Base-by-base conservation (phyloP, 2,888 invertebrate species). In the Tipula helvola region DNA sequence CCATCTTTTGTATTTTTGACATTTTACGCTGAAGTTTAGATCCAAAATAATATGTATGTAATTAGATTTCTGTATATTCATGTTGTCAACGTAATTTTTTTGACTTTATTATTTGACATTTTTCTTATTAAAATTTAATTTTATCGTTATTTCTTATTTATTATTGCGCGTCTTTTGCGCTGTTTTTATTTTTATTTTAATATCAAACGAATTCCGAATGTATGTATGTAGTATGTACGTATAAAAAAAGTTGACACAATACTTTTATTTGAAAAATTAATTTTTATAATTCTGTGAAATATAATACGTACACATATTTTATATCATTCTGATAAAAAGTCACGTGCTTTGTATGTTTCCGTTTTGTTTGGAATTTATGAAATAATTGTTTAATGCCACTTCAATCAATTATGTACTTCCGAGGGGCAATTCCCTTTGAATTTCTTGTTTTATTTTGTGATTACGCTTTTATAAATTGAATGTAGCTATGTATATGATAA, bases 341-440 rank as follows among this genome's bases (percentile, higher is more conserved):
- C 71, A 71, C 71, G 71, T 71, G 71, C 71, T 28, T 71, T 71
- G 71, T 71, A 71, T 71, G 28, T 71, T 71, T 71, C 71, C 71
- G 71, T 71, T 71, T 71, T 71, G 71, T 71, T 71, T 71, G 71
- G 71, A 71, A 71, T 71, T 71, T 71, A 71, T 71, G 71, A 71
- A 71, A 71, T 71, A 71, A 71, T 71, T 71, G 28, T 28, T 57
- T 71, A 71, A 71, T 71, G 71, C 28, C 71, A 71, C 71, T 71
- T 71, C 71, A 71, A 71, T 71, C 71, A 71, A 71, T 71, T 28
- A n/a, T n/a, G n/a, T n/a, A 71, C 71, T 71, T 71, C 71, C 71
- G 71, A 71, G 71, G 28, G 71, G 28, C 71, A 71, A 71, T 71
- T 71, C 12, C 71, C 28, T 71, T 71, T 71, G 71, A 71, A 71